phyloP scores from a whole-genome alignment of 2,797 vertebrate species.

The Centropyge bicolor region DNA sequence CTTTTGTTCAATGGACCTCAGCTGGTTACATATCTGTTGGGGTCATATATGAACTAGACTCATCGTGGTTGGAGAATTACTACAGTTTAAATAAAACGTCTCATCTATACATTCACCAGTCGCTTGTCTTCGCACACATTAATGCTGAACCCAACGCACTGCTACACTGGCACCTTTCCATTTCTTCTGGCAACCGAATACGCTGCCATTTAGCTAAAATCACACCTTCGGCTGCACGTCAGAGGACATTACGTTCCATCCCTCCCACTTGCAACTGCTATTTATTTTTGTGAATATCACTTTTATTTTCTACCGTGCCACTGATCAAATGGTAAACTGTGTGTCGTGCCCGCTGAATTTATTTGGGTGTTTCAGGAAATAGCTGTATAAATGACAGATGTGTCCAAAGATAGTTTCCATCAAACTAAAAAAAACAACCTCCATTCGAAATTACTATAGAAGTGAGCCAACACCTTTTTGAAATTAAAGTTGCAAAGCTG shows the following conservation, averaged over 20 bases:
- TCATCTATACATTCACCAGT: not conserved
- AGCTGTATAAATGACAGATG: not conserved
- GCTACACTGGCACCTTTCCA: slow-evolving; percentile 16
- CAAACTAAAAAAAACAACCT: not conserved
- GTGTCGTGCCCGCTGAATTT: not conserved
- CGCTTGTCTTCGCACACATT: not conserved
- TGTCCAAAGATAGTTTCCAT: not conserved
- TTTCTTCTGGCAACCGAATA: slow-evolving; percentile 25
- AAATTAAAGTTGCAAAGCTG: not conserved
- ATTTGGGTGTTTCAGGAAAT: not conserved
- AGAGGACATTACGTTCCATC: slow-evolving; percentile 20
- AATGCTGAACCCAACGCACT: not conserved
- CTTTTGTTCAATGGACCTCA: not conserved
- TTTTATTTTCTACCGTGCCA: not conserved
- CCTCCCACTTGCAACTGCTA: slow-evolving; percentile 2
- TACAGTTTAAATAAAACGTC: slow-evolving; percentile 3
- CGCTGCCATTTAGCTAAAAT: slow-evolving; percentile 16
- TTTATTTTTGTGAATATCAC: slow-evolving; percentile 13
- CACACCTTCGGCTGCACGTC: not conserved
- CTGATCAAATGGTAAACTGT: not conserved
- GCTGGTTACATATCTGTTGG: not conserved
- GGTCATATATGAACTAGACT: not conserved
- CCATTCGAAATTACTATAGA: not conserved
- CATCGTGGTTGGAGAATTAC: no score
- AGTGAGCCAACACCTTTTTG: not conserved